Evolutionary conservation across 2,888 invertebrate species (phyloP), one percentile per base, ranked within the genome.

Genomic region (Barypeithes pellucidus): DNA sequence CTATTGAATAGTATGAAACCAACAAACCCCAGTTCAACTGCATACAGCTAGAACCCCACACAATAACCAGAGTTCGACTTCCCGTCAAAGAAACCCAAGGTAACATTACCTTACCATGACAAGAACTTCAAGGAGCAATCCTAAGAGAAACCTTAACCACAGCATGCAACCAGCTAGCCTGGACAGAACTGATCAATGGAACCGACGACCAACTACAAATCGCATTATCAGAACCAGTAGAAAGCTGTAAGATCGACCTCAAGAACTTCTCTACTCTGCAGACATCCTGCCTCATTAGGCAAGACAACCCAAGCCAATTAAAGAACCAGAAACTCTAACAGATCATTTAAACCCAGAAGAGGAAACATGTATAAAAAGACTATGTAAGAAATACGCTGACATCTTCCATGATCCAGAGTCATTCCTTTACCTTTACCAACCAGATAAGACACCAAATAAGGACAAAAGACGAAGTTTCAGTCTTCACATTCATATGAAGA

Each of bases 361-460:
- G 2, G 16, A 45, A 16, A 45, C 2, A 18, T 14, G 0, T 16
- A 16, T 45, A 45, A 16, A 14, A 45, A 16, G 18, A 45, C 14
- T 3, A 45, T 16, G 16, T 9, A 16, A 45, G 16, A 45, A 45
- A 16, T 45, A 45, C 16, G 45, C 16, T 4, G 8, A 45, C 1
- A 45, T 45, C 16, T 45, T 45, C 16, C 7, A 45, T 18, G 0
- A 16, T 18, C 16, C 16, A 45, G 45, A 45, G 0, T 18, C 18
- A n/a, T 18, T 5, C 14, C 8, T 69, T 82, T 20, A 76, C 79
- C 2, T 81, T 80, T 59, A 79, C 80, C 0, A 79, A 76, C 39
- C 14, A 77, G 59, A 74, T 81, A 7, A 80, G 81, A 75, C 81
- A 82, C 43, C 12, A 66, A 43, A 83, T 81, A 24, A 77, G 70